Evolutionary conservation across 2,797 vertebrate genomes (phyloP).

Genomic region (Chlorospingus semifuscus): DNA sequence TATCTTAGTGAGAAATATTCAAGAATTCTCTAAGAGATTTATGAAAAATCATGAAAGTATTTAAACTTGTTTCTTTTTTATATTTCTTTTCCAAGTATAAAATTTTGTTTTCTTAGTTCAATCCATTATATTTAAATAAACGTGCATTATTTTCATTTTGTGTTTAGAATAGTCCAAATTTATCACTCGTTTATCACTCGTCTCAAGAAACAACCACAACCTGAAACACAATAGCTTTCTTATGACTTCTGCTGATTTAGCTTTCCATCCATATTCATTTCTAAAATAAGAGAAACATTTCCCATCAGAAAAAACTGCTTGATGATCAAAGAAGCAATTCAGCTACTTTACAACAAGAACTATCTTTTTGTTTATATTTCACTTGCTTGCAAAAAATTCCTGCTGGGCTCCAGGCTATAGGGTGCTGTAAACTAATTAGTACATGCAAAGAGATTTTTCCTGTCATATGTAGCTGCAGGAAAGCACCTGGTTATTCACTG

Average conservation of each 20-base stretch:
- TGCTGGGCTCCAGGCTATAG: slow-evolving; percentile 26
- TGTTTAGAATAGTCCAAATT: not conserved
- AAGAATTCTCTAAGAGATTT: not conserved
- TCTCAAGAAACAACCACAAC: not conserved
- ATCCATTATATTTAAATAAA: not conserved
- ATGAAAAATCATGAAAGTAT: not conserved
- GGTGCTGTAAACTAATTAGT: slow-evolving; percentile 72
- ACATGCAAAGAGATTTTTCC: slow-evolving; percentile 14
- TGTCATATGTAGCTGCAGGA: slow-evolving; percentile 16
- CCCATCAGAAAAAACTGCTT: not conserved
- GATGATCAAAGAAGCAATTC: not conserved
- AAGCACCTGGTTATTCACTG: slow-evolving; percentile 22
- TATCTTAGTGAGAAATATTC: not conserved
- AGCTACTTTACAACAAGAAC: not conserved
- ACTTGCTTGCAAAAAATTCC: slow-evolving; percentile 53
- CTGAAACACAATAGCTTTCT: not conserved
- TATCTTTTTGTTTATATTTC: slow-evolving; percentile 59
- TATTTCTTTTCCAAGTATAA: not conserved
- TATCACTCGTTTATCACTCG: not conserved
- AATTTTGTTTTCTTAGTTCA: not conserved
- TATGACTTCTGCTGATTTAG: not conserved
- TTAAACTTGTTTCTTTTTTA: not conserved
- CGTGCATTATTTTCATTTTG: not conserved
- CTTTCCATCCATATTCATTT: not conserved
- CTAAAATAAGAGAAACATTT: not conserved